Evolutionary conservation across 2,888 invertebrate species (phyloP).

Genomic region (Neria commutata): DNA sequence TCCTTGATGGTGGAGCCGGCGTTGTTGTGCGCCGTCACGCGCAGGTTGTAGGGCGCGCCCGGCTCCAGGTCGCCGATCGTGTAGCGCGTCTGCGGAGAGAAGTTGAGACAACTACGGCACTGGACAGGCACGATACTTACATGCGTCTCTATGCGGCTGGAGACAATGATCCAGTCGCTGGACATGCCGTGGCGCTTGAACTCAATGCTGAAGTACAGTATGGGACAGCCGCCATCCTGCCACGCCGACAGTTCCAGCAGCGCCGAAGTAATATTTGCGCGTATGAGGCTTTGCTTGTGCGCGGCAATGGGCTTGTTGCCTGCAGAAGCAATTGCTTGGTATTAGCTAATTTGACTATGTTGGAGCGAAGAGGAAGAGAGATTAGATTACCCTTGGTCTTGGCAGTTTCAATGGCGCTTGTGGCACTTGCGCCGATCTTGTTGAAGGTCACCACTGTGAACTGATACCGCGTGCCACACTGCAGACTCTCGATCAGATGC

Average conservation of each 20-base stretch:
- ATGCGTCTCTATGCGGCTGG: constrained; percentile 63
- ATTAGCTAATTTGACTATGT: neutral
- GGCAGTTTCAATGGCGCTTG: constrained; percentile 71
- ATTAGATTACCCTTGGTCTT: constrained; percentile 78
- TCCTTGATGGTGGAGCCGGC: constrained; percentile 69
- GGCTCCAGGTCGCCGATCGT: constrained; percentile 64
- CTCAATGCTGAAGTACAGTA: constrained; percentile 69
- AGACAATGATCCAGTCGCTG: constrained; percentile 62
- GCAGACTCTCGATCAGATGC: constrained; percentile 73
- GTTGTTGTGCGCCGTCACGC: constrained; percentile 69
- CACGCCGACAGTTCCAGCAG: constrained; percentile 78
- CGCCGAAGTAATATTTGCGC: constrained; percentile 77
- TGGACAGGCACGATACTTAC: constrained; percentile 43
- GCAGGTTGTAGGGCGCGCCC: constrained; percentile 64
- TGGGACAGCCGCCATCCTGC: constrained; percentile 82
- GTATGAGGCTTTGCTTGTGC: constrained; percentile 72
- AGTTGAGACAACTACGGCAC: neutral
- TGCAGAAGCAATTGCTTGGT: constrained; percentile 21
- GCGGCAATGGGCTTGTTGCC: constrained; percentile 70
- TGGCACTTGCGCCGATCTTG: constrained; percentile 74
- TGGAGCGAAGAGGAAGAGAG: neutral
- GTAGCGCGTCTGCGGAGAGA: constrained; percentile 54
- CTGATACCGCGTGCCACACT: constrained; percentile 79
- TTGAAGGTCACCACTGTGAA: constrained; percentile 78
- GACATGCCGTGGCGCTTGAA: constrained; percentile 52